Base-by-base conservation (phyloP, 2,797 vertebrate species). In the Danio aesculapii region DNA sequence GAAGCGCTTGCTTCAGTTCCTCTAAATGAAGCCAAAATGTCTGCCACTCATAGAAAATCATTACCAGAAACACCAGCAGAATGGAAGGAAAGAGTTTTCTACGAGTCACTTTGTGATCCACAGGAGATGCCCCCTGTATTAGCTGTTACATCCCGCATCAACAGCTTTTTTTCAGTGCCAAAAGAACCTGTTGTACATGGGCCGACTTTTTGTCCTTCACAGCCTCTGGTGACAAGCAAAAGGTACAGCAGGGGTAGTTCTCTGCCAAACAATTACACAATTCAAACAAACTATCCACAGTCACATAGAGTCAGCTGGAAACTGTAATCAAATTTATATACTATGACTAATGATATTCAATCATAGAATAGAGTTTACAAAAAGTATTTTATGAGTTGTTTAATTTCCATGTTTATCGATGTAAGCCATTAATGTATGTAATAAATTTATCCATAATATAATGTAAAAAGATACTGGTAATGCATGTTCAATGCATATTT, bases 1-100 rank as follows among this genome's bases (percentile, higher is more conserved):
- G 95, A 97, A 90, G 95, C 95, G 17, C 95, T 96, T 0, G 91
- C 95, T 16, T 30, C 94, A 87, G 66, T 96, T 94, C 83, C 94
- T 75, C 91, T 95, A 82, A 96, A 97, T 75, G 95, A 96, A 4
- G 94, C 94, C 59, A 89, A 97, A 66, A 93, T 92, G 16, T 92
- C 92, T 2, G 94, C 94, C 3, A 95, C 94, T 44, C 94, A 91
- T 69, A 95, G 92, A 84, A 96, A 94, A 88, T 94, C 91, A 11
- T 89, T 97, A 61, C 94, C 94, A 5, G 95, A 94, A 83, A 92
- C 94, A n/a, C 93, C 94, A 3, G 90, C 93, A 43, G 94, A 95
- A 72, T 96, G 96, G 96, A 96, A 94, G 79, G 90, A 89, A 55
- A 92, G 92, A 84, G 92, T 94, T 70, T 92, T 94, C 83, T 88